phyloP scores from a whole-genome alignment of 2,113 vertebrate genomes.

The Halichoeres trimaculatus region DNA sequence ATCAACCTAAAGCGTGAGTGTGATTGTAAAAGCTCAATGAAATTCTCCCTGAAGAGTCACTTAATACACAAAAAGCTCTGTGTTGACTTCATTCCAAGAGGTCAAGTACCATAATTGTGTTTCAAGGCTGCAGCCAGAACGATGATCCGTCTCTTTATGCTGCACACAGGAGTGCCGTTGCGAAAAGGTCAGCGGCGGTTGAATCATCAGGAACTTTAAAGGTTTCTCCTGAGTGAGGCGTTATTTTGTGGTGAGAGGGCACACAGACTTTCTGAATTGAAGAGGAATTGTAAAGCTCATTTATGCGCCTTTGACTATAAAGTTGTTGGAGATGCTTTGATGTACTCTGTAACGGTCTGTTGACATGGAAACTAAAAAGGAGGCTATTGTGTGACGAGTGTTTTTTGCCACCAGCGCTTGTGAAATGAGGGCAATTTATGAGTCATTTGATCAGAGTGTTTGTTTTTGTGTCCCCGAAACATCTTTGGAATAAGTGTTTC shows the following conservation, averaged over 20 bases:
- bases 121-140: constrained; percentile 28
- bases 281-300: constrained; percentile 1
- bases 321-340: constrained; percentile 36
- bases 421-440: constrained; percentile 23
- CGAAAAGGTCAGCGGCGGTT: constrained; percentile 53
- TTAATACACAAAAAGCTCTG: constrained; percentile 37
- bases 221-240: constrained; percentile 27
- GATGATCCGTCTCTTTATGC: constrained; percentile 46
- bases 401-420: constrained; percentile 35
- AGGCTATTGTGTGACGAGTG: constrained; percentile 46
- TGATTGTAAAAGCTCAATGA: constrained; percentile 29
- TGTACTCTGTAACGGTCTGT: constrained; percentile 38
- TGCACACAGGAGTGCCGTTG: constrained; percentile 40
- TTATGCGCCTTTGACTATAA: constrained; percentile 3
- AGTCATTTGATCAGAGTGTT: constrained; percentile 33
- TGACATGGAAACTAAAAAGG: constrained; percentile 66
- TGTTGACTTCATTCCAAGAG: constrained; percentile 52
- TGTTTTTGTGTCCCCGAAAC: constrained; percentile 17
- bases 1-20: not conserved
- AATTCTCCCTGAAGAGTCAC: constrained; percentile 19
- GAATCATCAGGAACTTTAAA: constrained; percentile 44
- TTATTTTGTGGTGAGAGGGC: constrained; percentile 14
- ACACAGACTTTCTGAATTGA: constrained; percentile 6
- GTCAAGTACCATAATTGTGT: constrained; percentile 68
- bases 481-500: not conserved